Evolutionary conservation across 2,113 vertebrate species (phyloP).

Genomic region (Symphodus melops): DNA sequence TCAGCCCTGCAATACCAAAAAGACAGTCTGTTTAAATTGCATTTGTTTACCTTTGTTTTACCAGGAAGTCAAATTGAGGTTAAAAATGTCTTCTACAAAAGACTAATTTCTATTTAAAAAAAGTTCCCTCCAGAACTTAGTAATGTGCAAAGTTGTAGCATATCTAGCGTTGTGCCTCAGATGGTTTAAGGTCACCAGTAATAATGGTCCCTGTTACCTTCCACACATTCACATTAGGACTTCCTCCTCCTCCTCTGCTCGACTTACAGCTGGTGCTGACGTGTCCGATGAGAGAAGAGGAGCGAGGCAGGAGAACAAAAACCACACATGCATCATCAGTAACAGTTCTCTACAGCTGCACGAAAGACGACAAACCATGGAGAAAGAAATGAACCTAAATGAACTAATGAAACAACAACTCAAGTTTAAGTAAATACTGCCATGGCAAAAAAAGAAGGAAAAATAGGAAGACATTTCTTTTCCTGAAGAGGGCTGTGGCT

Average conservation of each 20-base stretch:
- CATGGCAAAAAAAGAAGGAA: constrained; percentile 29
- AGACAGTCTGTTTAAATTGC: constrained; percentile 36
- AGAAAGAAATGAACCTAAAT: constrained; percentile 23
- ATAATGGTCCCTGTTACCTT: constrained; percentile 54
- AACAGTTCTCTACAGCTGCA: constrained; percentile 65
- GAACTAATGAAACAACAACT: constrained; percentile 30
- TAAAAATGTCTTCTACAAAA: constrained; percentile 18
- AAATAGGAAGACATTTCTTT: constrained; percentile 28
- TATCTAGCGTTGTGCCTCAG: constrained; percentile 40
- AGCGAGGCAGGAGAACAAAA: constrained; percentile 54
- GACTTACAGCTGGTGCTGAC: constrained; percentile 66
- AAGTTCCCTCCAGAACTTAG: constrained; percentile 48
- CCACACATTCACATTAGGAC: constrained; percentile 72
- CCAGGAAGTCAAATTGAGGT: no score
- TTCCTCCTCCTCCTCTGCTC: constrained; percentile 44
- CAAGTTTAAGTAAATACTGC: constrained; percentile 72
- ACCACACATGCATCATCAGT: constrained; percentile 49
- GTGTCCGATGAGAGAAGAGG: constrained; percentile 58
- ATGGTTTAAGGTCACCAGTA: constrained; percentile 49
- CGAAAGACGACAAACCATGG: constrained; percentile 42
- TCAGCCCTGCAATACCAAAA: constrained; percentile 39
- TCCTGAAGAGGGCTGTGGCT: constrained; percentile 47
- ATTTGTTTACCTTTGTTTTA: no score
- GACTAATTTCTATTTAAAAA: constrained; percentile 48
- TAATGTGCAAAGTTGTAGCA: constrained; percentile 62